Evolutionary conservation across 2,888 invertebrate species (phyloP), one percentile per base, ranked within the genome.

Genomic region (Temnothorax rugatulus): DNA sequence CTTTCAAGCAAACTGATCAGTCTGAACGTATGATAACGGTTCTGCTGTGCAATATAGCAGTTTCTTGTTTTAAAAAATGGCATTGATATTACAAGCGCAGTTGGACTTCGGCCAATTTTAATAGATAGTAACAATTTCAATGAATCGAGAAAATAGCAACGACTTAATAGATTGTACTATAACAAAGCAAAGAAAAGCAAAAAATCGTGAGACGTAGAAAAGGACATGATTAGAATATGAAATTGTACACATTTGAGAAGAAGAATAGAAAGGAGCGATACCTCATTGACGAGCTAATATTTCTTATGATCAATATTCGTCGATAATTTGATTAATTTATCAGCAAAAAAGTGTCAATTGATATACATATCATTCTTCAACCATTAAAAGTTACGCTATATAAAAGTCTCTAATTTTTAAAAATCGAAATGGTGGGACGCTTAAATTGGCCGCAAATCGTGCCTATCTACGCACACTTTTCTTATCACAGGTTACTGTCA

Each of bases 401-500:
- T 38, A 29, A 54, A 71, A 38, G 34, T 54, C 9, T 21, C 21
- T 71, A 38, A 38, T 38, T 38, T 21, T 38, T 21, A 2, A 54
- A n/a, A 34, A 21, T 52, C n/a, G 2, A 50, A 4, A 50, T 29
- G 13, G 29, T 71, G 21, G 13, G 11, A 13, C 21, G 21, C 4
- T 21, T 4, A n/a, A 66, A 47, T 68, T 29, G 50, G 7, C 29
- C 50, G 4, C n/a, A 69, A 52, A 52, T 69, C 50, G n/a, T 18
- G 25, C 4, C 21, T 68, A 66, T 2, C 13, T 34, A 34, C 44
- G 41, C 15, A 44, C 13, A 44, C n/a, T 15, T 52, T 21, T 68
- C 18, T 18, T 68, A 50, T 68, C 47, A 68, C 68, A 50, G 47
- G 18, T 29, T 47, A 68, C 25, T 25, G n/a, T 21, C 38, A n/a